phyloP scores from a whole-genome alignment of 1,140 invertebrate species.

The Chlorops oryzae region DNA sequence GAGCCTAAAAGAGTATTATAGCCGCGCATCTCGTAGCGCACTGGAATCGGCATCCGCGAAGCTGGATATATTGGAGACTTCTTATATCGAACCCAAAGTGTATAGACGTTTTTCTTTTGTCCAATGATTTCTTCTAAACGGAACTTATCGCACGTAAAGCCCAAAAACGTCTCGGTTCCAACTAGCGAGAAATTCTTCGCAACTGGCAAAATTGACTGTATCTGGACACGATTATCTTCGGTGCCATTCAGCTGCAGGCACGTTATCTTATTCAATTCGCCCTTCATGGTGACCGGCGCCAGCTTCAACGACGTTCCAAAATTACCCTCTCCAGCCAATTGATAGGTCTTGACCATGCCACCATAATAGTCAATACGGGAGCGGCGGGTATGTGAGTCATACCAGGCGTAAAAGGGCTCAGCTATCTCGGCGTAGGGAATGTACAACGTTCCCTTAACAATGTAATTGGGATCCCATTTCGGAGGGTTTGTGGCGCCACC shows the following conservation, averaged over 20 bases:
- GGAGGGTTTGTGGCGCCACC: slow-evolving; percentile 50
- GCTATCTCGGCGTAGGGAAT: slow-evolving; percentile 91
- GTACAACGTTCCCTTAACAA: slow-evolving; percentile 65
- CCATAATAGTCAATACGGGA: slow-evolving; percentile 95
- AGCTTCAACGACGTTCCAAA: slow-evolving; percentile 78
- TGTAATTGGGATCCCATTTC: slow-evolving; percentile 63
- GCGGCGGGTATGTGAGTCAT: slow-evolving; percentile 61
- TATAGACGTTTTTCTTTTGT: slow-evolving; percentile 82
- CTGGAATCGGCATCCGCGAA: slow-evolving; percentile 54
- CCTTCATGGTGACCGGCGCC: slow-evolving; percentile 77
- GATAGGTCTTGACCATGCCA: slow-evolving; percentile 85
- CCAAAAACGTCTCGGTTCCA: slow-evolving; percentile 62
- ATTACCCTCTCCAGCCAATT: slow-evolving; percentile 57
- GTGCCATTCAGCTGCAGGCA: slow-evolving; percentile 85
- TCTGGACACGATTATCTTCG: slow-evolving; percentile 53
- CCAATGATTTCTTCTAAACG: slow-evolving; percentile 58
- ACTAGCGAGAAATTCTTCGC: slow-evolving; percentile 63
- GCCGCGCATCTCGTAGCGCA: slow-evolving; percentile 87
- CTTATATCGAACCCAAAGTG: slow-evolving; percentile 72
- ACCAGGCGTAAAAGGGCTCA: slow-evolving; percentile 87
- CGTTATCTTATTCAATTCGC: slow-evolving; percentile 60
- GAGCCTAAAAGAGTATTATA: slow-evolving; percentile 88
- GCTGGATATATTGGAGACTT: slow-evolving; percentile 49
- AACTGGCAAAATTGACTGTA: slow-evolving; percentile 80
- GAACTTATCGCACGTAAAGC: slow-evolving; percentile 69